phyloP scores from a whole-genome alignment of 2,113 vertebrate genomes.

The Siniperca chuatsi region DNA sequence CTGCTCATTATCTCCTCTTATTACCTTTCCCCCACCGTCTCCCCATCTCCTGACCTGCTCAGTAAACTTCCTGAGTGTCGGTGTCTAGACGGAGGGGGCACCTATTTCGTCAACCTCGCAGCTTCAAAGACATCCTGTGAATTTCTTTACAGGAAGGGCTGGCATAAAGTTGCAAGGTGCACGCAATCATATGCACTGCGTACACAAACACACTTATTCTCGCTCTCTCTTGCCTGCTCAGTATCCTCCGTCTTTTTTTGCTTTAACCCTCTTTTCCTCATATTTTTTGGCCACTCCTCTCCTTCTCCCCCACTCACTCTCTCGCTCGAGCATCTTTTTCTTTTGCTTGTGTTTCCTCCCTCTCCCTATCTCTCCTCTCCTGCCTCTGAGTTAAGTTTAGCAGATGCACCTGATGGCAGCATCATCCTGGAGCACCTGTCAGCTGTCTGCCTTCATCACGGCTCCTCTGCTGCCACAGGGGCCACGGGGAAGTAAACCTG shows the following conservation, averaged over 20 bases:
- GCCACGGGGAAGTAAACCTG: constrained; percentile 78
- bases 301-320: not conserved
- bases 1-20: constrained; percentile 66
- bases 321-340: constrained; percentile 11
- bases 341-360: not conserved
- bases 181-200: constrained; percentile 13
- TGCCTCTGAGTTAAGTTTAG: constrained; percentile 79
- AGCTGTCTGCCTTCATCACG: constrained; percentile 86
- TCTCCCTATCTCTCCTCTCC: constrained; percentile 26
- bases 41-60: constrained; percentile 67
- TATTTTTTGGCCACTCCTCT: constrained; percentile 51
- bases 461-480: constrained; percentile 78
- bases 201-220: constrained; percentile 32
- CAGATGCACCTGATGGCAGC: constrained; percentile 82
- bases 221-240: constrained; percentile 10
- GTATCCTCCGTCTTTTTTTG: not conserved
- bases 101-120: constrained; percentile 49
- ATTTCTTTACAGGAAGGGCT: constrained; percentile 39
- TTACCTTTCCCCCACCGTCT: constrained; percentile 40
- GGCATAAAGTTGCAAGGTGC: constrained; percentile 49
- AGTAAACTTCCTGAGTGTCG: constrained; percentile 58
- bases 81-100: constrained; percentile 59
- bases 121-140: constrained; percentile 62
- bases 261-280: constrained; percentile 24
- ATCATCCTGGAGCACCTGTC: constrained; percentile 85